These are phyloP conservation scores for Rhagonycha fulva DNA, from an alignment of 2,888 invertebrate species.

Conservation along the genomic window DNA sequence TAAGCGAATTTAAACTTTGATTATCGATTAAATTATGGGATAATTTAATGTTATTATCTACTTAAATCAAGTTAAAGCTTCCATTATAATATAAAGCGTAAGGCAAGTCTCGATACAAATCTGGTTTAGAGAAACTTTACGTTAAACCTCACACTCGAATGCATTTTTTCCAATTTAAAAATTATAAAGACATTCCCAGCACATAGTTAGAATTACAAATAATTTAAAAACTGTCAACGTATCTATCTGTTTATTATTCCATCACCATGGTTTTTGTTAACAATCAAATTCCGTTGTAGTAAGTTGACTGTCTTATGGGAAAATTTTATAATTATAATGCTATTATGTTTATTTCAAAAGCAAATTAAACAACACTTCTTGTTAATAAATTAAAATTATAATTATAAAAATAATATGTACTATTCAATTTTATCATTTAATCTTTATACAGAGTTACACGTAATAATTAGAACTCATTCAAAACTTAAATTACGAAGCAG, in stretches of 20 bases:
- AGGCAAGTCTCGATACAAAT: neutral
- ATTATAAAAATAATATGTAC: neutral
- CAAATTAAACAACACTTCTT: neutral
- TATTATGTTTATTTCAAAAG: neutral
- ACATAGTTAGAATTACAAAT: neutral
- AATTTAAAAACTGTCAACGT: neutral
- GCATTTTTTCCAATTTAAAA: neutral
- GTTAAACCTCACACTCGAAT: neutral
- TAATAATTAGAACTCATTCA: too few species aligned
- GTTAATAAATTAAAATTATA: neutral
- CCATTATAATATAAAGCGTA: neutral
- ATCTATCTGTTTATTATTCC: neutral
- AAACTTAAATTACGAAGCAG: too few species aligned
- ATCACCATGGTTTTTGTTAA: neutral
- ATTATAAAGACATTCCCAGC: neutral
- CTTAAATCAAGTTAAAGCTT: neutral
- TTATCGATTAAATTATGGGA: neutral
- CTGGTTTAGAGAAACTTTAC: neutral
- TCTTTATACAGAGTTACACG: too few species aligned
- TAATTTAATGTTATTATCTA: neutral
- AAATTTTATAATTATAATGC: neutral
- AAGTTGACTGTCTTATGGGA: neutral
- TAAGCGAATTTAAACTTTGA: neutral
- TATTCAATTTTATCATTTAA: neutral
- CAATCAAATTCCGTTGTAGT: neutral